phyloP scores from a whole-genome alignment of 1,140 invertebrate species.

The Hydropsyche tenuis region DNA sequence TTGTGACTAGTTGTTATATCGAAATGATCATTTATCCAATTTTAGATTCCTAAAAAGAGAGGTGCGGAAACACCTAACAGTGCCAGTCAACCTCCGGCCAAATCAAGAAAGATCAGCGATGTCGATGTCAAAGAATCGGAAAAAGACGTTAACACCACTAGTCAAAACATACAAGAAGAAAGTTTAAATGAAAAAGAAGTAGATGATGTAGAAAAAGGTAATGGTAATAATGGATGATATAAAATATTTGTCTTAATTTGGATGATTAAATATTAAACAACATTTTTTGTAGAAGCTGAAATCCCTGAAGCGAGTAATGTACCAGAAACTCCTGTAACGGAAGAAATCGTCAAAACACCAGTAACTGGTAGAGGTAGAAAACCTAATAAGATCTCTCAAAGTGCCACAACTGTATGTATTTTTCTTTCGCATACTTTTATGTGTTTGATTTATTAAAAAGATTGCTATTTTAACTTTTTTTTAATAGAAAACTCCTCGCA shows the following conservation, averaged over 20 bases:
- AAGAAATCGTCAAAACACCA: background rate
- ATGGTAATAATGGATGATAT: background rate
- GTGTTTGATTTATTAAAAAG: background rate
- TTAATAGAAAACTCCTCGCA: slow-evolving; percentile 44
- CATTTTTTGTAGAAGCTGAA: slow-evolving; percentile 23
- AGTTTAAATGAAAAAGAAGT: slow-evolving; percentile 1
- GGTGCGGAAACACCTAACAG: background rate
- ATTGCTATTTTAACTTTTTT: background rate
- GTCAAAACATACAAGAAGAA: background rate
- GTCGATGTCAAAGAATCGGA: background rate
- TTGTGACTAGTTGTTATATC: too few relatives aligned
- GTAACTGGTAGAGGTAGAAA: slow-evolving; percentile 19
- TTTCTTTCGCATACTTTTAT: background rate
- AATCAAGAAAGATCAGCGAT: slow-evolving; percentile 26
- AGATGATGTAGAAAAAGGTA: background rate
- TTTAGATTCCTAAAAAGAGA: slow-evolving; percentile 31
- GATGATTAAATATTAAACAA: too few relatives aligned
- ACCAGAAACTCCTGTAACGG: background rate
- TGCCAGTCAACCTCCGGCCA: background rate
- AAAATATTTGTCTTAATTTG: too few relatives aligned
- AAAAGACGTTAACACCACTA: background rate
- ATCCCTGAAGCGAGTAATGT: background rate
- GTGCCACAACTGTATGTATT: background rate
- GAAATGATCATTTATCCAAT: slow-evolving; percentile 6
- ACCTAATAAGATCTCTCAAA: background rate